Percentiles rank a stretch among this genome's conserved stretches.
Conservation (phyloP, 2,888 invertebrate species). For the Loripinus fragilis region DNA sequence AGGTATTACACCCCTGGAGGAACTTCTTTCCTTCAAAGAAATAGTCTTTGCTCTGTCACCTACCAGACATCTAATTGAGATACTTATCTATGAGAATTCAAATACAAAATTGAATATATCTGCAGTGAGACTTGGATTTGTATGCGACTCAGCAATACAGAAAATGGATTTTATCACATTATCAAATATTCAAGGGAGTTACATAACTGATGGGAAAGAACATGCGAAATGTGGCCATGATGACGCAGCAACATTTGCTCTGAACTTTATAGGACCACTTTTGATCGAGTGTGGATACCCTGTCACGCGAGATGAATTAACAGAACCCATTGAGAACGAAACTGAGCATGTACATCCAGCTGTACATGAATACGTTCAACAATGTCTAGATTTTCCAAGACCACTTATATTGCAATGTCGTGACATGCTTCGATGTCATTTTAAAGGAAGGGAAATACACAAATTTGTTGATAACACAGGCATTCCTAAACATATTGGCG, state of each 20-base stretch:
- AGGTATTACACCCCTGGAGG: neutral
- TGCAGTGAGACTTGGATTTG: neutral
- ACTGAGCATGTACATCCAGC: neutral
- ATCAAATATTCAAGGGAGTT: neutral
- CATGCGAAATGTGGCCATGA: neutral
- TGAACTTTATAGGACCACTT: neutral
- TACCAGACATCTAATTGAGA: neutral
- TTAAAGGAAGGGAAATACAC: neutral
- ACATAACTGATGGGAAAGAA: neutral
- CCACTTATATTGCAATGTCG: neutral
- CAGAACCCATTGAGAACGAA: neutral
- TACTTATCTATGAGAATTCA: neutral
- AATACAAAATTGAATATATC: neutral
- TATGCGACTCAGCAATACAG: neutral
- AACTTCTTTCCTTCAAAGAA: neutral
- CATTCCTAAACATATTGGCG: neutral
- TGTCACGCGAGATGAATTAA: neutral
- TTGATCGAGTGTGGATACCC: neutral
- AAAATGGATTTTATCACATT: neutral
- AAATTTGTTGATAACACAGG: neutral
- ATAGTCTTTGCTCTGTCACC: neutral
- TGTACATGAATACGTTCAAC: neutral
- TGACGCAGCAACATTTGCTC: neutral
- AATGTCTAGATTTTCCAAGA: neutral
- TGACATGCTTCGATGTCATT: neutral